These are phyloP conservation scores for Steatocranus sp. DNA, from an alignment of 2,797 vertebrate genomes.

Conservation along the genomic window DNA sequence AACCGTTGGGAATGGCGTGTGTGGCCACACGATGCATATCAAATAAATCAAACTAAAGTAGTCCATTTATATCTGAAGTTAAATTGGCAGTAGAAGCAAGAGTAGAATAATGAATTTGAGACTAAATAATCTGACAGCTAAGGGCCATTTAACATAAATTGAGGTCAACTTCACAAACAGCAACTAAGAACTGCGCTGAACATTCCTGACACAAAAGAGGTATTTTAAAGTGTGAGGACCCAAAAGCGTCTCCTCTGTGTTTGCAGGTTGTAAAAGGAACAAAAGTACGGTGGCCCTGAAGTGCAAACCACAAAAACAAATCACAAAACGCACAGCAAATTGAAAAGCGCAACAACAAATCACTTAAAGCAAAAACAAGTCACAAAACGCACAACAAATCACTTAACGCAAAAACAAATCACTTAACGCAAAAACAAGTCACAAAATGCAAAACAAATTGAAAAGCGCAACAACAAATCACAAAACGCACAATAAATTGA, in stretches of 20 bases:
- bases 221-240: neutral
- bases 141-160: neutral
- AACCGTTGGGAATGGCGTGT: fast-evolving
- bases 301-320: too few species aligned
- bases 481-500: too few species aligned
- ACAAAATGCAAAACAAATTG: too few species aligned
- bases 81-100: neutral
- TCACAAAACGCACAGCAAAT: too few species aligned
- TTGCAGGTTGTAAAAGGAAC: neutral
- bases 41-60: neutral
- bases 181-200: neutral
- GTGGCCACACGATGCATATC: neutral
- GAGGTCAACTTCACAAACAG: neutral
- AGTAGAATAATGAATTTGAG: neutral
- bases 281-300: too few species aligned
- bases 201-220: neutral
- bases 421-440: too few species aligned
- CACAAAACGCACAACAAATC: too few species aligned
- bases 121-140: neutral
- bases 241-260: neutral
- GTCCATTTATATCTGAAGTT: neutral
- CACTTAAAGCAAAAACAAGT: too few species aligned
- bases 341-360: too few species aligned
- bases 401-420: too few species aligned
- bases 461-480: too few species aligned